Evolutionary conservation across 1,140 invertebrate species (phyloP).

Genomic region (Parasteatoda tepidariorum): DNA sequence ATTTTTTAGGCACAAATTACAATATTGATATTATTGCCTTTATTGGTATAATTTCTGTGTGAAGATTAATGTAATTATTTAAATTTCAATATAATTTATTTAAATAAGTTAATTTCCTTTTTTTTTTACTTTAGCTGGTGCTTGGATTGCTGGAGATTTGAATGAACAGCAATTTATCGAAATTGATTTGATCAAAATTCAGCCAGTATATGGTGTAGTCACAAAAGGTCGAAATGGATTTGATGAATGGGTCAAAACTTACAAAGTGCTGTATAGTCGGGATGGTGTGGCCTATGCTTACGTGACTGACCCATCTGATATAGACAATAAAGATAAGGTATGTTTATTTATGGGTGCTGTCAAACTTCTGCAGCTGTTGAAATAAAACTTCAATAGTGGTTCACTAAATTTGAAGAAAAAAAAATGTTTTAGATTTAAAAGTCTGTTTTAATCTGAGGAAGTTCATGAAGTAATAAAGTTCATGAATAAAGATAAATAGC

Average conservation of each 20-base stretch:
- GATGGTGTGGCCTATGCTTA: slow-evolving; percentile 62
- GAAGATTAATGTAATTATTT: background rate
- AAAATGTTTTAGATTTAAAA: too few relatives aligned
- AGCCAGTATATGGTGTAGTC: slow-evolving; percentile 78
- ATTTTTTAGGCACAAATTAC: too few relatives aligned
- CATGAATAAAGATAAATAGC: too few relatives aligned
- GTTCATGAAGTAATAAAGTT: too few relatives aligned
- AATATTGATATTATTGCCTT: background rate
- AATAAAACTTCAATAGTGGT: too few relatives aligned
- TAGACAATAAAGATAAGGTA: slow-evolving; percentile 1
- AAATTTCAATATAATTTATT: background rate
- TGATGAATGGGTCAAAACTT: slow-evolving; percentile 66
- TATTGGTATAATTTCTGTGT: background rate
- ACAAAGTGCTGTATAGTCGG: slow-evolving; percentile 70
- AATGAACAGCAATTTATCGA: slow-evolving; percentile 74
- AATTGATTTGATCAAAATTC: slow-evolving; percentile 67
- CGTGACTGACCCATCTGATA: background rate
- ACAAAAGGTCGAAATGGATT: background rate
- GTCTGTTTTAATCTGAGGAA: too few relatives aligned
- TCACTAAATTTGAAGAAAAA: too few relatives aligned
- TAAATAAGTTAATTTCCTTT: background rate
- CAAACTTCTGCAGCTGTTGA: too few relatives aligned
- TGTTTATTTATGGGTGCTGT: too few relatives aligned
- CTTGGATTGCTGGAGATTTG: slow-evolving; percentile 75
- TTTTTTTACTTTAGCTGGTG: slow-evolving; percentile 66